These are phyloP conservation scores for Poecilus cupreus DNA, from an alignment of 2,888 invertebrate species.

Conservation along the genomic window DNA sequence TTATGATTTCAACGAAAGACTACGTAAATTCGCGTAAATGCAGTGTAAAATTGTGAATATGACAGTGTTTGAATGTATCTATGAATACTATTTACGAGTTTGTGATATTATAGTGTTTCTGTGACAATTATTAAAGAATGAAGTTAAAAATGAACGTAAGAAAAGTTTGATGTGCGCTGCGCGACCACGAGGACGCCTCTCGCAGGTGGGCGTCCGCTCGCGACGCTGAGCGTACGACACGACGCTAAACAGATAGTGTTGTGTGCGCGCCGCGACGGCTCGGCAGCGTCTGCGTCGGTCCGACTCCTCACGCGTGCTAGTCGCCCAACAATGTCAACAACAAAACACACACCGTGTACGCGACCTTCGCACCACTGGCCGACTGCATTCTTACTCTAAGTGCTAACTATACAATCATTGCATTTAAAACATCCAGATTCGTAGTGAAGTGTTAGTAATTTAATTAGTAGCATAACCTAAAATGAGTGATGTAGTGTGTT, in stretches of 20 bases:
- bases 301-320: not conserved
- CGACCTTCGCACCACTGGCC: slow-evolving; percentile 14
- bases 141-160: not conserved
- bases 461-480: not conserved
- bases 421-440: not conserved
- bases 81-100: no score
- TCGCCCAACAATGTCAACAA: not conserved
- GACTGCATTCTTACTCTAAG: slow-evolving; percentile 16
- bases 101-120: no score
- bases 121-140: no score
- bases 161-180: slow-evolving; percentile 41
- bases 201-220: slow-evolving; percentile 64
- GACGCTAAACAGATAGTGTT: slow-evolving; percentile 65
- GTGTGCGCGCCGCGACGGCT: slow-evolving; percentile 64
- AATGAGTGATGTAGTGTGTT: not conserved
- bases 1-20: not conserved
- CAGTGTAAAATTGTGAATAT: no score
- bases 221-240: slow-evolving; percentile 62
- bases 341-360: not conserved
- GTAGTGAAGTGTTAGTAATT: not conserved
- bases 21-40: not conserved
- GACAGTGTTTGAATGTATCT: no score
- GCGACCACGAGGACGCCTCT: slow-evolving; percentile 35
- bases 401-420: not conserved
- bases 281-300: not conserved